Evolutionary conservation across 2,797 vertebrate species (phyloP), one percentile per base, ranked within the genome.

Genomic region (Coendou prehensilis): DNA sequence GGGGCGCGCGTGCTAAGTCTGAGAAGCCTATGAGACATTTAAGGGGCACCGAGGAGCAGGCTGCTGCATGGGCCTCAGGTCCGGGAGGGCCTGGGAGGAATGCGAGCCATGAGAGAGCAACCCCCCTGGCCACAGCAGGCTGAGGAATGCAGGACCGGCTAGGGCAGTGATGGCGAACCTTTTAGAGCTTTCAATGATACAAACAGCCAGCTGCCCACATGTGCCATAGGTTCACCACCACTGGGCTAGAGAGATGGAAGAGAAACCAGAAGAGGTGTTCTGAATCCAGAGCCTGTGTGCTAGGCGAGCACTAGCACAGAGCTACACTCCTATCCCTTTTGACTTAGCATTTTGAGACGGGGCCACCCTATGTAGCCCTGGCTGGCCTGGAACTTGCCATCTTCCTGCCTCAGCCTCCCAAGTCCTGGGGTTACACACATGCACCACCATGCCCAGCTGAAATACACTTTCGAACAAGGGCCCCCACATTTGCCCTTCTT

Each of bases 401-500:
- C 18, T 41, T 73, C 69, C 20, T 73, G 37, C 20, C 69, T 73
- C 5, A 33, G 33, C 14, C 64, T 67, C 33, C 15, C 20, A 18
- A 73, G 18, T 41, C n/a, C 20, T 41, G 37, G 30, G 7, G 18
- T 71, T 71, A 71, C n/a, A 41, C 69, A 71, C 69, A 41, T 71
- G 69, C 22, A 23, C 9, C 37, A 23, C 37, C 41, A 28, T 11
- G 41, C 8, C 41, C 23, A 23, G 71, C 23, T 75, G 37, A 75
- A 56, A 69, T 57, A 50, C 2, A 56, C 47, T 85, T 96, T 89
- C 91, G 80, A 85, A 92, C 50, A 80, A 61, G 75, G n/a, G 8
- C 2, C 41, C 1, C 45, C 30, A 17, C 9, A 22, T 76, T 76
- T 81, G 61, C 23, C 63, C n/a, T 94, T 92, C 56, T 41, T n/a